A percentile compares a stretch with the other conserved stretches of the same genome.
These are phyloP conservation scores for Drosophila obscura DNA, from an alignment of 1,140 invertebrate genomes.

Conservation along the genomic window DNA sequence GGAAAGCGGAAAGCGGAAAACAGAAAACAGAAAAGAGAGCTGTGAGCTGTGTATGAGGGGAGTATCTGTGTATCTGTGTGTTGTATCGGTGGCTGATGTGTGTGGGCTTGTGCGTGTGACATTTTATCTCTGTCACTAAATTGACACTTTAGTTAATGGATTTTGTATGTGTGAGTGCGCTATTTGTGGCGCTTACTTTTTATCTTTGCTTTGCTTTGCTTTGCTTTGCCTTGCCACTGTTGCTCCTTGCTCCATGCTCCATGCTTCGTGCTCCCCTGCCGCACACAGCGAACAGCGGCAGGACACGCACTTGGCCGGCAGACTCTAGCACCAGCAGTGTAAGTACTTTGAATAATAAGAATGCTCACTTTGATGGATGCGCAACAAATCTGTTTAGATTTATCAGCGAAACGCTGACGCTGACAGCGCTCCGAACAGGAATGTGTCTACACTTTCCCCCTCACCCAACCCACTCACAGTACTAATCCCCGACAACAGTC, in stretches of 20 bases:
- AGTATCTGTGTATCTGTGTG: constrained; percentile 34
- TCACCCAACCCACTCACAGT: background rate
- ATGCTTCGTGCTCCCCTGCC: too few relatives aligned
- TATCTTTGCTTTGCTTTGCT: constrained; percentile 52
- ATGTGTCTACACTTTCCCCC: constrained; percentile 1
- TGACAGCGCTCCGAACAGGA: constrained; percentile 29
- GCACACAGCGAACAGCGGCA: constrained; percentile 17
- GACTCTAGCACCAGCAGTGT: constrained; percentile 44
- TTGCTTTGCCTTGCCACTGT: constrained; percentile 42
- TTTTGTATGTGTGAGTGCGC: constrained; percentile 77
- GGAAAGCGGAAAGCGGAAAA: constrained; percentile 7
- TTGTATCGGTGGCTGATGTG: constrained; percentile 34
- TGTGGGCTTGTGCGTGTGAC: constrained; percentile 65
- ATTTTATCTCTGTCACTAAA: constrained; percentile 83
- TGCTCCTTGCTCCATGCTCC: constrained; percentile 46
- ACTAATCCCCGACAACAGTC: constrained; percentile 37
- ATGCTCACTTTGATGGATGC: constrained; percentile 80
- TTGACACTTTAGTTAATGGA: constrained; percentile 83
- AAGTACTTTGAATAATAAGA: constrained; percentile 81
- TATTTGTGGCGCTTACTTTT: constrained; percentile 64
- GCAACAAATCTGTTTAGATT: constrained; percentile 69
- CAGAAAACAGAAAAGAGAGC: background rate
- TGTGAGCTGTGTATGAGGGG: too few relatives aligned
- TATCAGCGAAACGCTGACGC: constrained; percentile 56
- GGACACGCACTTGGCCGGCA: constrained; percentile 67